Evolutionary conservation across 2,888 invertebrate species (phyloP), one percentile per base, ranked within the genome.

Genomic region (Ectropis crepuscularia): DNA sequence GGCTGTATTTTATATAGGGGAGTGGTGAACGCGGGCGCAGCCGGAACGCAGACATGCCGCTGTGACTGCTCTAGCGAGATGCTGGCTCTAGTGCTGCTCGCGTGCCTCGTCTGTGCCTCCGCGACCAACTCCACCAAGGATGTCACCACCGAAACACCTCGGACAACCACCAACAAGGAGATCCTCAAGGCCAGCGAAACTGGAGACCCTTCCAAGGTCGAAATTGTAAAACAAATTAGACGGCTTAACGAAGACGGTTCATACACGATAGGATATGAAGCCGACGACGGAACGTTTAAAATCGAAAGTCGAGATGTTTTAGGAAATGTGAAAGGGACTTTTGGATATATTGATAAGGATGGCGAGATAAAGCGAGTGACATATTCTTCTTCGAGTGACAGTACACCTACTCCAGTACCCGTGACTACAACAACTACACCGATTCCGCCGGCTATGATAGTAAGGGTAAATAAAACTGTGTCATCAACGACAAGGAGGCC

Each of bases 251-350:
- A 96, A 57, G 97, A 97, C 80, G 97, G 97, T 38, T 96, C 96
- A 0, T 97, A 97, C 79, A 96, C 97, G 0, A 96, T 96, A 68
- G 97, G 97, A 0, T 97, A 96, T 79, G 97, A 97, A 88, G 96
- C 96, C 4, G 96, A 96, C 53, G 97, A 97, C 83, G 97, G 97
- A 5, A 96, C 96, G 0, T 97, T 97, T 85, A 97, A 97, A 91
- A 96, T 97, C 63, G 97, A 97, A 88, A 97, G 96, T 77, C 92
- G 96, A 68, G 96, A 96, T 84, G 96, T 96, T 53, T 89, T 95
- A 67, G 96, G 96, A 7, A 96, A 96, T 82, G 96, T 97, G 69
- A 96, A 96, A 84, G 97, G 97, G 46, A 97, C 96, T 57, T 97
- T 96, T 78, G 97, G 97, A 48, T 97, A 96, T 83, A 93, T 97